Base-by-base conservation (phyloP, 2,888 invertebrate species). In the Cantharis lateralis region DNA sequence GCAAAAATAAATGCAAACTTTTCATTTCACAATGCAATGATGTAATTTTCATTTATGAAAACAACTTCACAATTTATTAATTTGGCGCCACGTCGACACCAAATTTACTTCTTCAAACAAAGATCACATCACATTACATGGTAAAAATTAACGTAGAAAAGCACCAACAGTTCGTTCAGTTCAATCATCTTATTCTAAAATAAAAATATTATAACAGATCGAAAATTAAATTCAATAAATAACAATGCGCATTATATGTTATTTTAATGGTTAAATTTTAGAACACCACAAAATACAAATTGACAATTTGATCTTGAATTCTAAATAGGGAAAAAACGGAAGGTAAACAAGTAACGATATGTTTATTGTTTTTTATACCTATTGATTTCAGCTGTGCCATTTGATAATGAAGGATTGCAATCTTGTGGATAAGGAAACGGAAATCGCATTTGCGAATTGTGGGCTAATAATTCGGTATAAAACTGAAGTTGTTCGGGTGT, bases 401-500 rank as follows among this genome's bases (percentile, higher is more conserved):
- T 76, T n/a, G 77, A 81, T 73, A 82, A 78, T 61, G 84, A 82
- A 72, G 83, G 78, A 72, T 82, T 82, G 20, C 86, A 85, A 76
- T 88, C 88, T 66, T 85, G 84, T 5, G 85, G 84, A 75, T 87
- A 81, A 13, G 84, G 83, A 80, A 85, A 87, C 5, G 86, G 86
- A 80, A 84, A 84, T 71, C 85, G 82, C 28, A 87, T 75, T 63
- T 86, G 81, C 10, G 84, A 79, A 76, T 83, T 85, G 74, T 85
- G 88, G 75, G 89, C 87, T 83, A 90, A 83, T 76, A 91, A 85
- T 80, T 91, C 91, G 81, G 91, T 90, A 83, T 90, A 90, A 79
- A 91, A 89, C 81, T 91, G 90, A 75, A 90, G 83, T 76, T 89
- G 89, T 79, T 90, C 89, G 16, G 90, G 89, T 77, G 87, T 88